Base-by-base conservation (phyloP, 1,140 invertebrate genomes). In the Drosophila virilis region DNA sequence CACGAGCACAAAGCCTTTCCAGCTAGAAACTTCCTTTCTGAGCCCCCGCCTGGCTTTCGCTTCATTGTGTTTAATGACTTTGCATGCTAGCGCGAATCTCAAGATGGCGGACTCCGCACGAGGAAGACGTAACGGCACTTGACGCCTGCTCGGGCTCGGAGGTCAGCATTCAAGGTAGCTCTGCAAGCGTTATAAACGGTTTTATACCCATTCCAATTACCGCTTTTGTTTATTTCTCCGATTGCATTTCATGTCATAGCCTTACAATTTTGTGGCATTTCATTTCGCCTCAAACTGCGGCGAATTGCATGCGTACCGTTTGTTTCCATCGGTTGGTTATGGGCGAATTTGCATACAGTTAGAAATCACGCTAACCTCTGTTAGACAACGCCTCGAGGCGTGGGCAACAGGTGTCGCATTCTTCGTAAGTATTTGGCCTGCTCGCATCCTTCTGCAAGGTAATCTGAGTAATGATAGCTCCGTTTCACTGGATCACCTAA, bases 11-110 rank as follows among this genome's bases (percentile, higher is more conserved):
- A 43, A 77, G 48, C 64, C 54, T 74, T 42, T 57, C 38, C 60
- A 59, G 37, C 57, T 68, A 61, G 52, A 37, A 77, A 86, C 65
- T 83, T 89, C 59, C 80, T 65, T 62, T 65, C 45, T 61, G 61
- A 74, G 57, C 67, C 82, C 82, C 64, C 78, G 66, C 82, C 64
- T 82, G 66, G 48, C 78, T 37, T 62, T 79, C 77, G 65, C 73
- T 77, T 75, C 80, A 67, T 54, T 54, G 64, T 88, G 77, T 84
- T 89, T 88, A 90, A 88, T 84, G 80, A 80, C 85, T 84, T 84
- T 71, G 80, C 84, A 78, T 80, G 76, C 75, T 48, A 57, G 57
- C 35, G 17, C 42, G 28, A 60, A 65, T 60, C 60, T 54, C 40
- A 72, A 72, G 61, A 59, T 72, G 68, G 69, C 68, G 48, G 45